Percentiles rank a stretch among this genome's conserved stretches.
Conservation (phyloP, 2,888 invertebrate genomes). For the Hyles lineata region DNA sequence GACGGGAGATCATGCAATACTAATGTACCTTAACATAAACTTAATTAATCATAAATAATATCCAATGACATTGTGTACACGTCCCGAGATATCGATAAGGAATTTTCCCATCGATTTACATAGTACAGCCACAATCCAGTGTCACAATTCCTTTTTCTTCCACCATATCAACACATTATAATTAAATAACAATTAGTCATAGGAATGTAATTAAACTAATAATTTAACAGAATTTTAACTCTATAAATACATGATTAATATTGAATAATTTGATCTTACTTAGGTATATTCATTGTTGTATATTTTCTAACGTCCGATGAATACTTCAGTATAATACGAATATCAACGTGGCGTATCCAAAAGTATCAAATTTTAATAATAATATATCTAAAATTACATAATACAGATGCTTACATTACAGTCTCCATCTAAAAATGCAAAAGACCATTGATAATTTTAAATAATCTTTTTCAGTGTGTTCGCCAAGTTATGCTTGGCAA, state of each 20-base stretch:
- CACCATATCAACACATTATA: conserved; percentile 2
- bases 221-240: background rate
- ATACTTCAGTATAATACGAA: background rate
- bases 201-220: conserved; percentile 17
- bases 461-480: too few species aligned
- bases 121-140: background rate
- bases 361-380: conserved; percentile 20
- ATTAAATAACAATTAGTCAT: conserved; percentile 19
- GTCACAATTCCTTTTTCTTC: background rate
- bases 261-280: background rate
- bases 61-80: background rate
- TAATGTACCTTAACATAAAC: conserved; percentile 8
- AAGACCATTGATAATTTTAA: background rate
- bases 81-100: background rate
- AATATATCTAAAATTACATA: background rate
- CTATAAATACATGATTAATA: conserved; percentile 1
- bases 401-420: background rate
- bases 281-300: conserved; percentile 4
- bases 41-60: background rate
- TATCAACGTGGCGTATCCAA: conserved; percentile 21
- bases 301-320: conserved; percentile 21
- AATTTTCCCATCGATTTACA: background rate
- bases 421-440: background rate
- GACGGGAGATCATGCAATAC: conserved; percentile 7
- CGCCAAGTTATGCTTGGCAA: too few species aligned